Evolutionary conservation across 2,797 vertebrate species (phyloP), one percentile per base, ranked within the genome.

Genomic region (Echiichthys vipera): DNA sequence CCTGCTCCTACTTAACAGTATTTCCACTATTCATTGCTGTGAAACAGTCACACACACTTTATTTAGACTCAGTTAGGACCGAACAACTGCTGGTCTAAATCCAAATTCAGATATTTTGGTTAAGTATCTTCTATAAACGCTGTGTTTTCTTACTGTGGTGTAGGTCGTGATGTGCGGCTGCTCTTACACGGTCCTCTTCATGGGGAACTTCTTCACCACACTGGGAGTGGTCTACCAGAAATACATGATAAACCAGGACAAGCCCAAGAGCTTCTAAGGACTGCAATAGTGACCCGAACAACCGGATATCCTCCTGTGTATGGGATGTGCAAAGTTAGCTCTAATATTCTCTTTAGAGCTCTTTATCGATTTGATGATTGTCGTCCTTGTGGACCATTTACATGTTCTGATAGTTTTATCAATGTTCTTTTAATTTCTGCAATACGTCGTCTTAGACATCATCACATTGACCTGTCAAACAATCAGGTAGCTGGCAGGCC

Each of bases 131-230:
- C 7, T 50, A 2, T 63, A 46, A n/a, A n/a, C 34, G 5, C 12
- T 14, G 0, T 14, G 12, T 36, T 14, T 36, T 36, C 34, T 45
- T 37, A 6, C 32, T 62, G 65, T 34, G 34, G 13, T 59, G 32
- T 36, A 99, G 98, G 98, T 99, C 12, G 89, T 93, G 57, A 99
- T 99, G 97, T 98, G 98, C 0, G 94, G 95, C 80, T 88, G 97
- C 70, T 95, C 97, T 3, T 99, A 98, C 94, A 92, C 96, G 69
- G 87, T 96, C 17, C 95, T 99, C 83, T 99, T 99, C 91, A 91
- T 95, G 24, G 98, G 98, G 39, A 99, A 99, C 86, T 95, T 99
- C 92, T 95, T 94, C 90, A 99, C 98, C 75, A 99, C 98, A 0
- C 93, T 99, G 27, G 91, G 95, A 0, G 98, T 98, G 0, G 96